Percentiles rank a stretch among this genome's conserved stretches.
Conservation (phyloP, 1,140 invertebrate species). For the Hypsibius dujardini region DNA sequence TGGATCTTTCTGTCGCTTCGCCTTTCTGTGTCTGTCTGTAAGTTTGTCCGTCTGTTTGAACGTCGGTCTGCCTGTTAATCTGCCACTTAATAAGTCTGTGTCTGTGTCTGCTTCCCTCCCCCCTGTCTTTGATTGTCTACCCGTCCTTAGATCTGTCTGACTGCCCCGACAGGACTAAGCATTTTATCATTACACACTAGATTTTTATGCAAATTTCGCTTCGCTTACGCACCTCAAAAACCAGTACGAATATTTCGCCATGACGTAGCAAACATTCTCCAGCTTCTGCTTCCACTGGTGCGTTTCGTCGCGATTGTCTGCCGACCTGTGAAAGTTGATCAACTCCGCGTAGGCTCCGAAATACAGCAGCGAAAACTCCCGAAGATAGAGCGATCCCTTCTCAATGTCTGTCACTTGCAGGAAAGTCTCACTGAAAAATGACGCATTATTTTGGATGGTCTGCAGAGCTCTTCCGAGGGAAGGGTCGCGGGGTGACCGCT, state of each 20-base stretch:
- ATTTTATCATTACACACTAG: too few species aligned
- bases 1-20: too few species aligned
- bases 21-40: too few species aligned
- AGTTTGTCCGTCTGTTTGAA: too few species aligned
- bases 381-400: background rate
- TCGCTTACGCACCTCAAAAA: background rate
- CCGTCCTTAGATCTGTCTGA: too few species aligned
- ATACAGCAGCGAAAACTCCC: background rate
- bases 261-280: background rate
- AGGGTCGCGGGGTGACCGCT: background rate
- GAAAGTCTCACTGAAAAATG: background rate
- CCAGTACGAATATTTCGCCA: background rate
- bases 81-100: too few species aligned
- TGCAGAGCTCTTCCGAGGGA: background rate
- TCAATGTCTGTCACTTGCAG: conserved; percentile 1
- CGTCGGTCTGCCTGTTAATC: too few species aligned
- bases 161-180: too few species aligned
- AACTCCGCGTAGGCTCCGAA: background rate
- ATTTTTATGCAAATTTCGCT: background rate
- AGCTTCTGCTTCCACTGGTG: background rate
- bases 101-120: too few species aligned
- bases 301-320: conserved; percentile 23
- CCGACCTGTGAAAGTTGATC: background rate
- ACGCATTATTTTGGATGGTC: background rate
- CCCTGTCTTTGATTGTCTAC: too few species aligned